Evolutionary conservation across 2,113 vertebrate species (phyloP).

Genomic region (Periophthalmodon schlosseri): DNA sequence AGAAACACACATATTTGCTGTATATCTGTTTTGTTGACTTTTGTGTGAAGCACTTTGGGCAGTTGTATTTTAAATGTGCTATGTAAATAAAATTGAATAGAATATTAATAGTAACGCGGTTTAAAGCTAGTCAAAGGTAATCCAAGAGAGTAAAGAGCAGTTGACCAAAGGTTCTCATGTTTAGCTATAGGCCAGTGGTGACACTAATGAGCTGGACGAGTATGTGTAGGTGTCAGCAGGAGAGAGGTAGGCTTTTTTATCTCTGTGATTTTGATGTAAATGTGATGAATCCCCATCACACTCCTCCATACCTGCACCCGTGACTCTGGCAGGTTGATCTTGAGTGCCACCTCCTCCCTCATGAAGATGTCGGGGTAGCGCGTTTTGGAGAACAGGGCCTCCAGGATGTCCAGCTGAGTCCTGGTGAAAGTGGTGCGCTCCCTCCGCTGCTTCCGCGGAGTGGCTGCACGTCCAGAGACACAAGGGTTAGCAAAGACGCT

Average conservation of each 20-base stretch:
- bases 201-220: no score
- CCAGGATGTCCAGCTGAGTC: slow-evolving; percentile 85
- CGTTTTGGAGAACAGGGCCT: slow-evolving; percentile 85
- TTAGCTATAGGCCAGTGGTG: neutral
- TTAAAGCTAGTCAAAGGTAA: neutral
- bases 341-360: slow-evolving; percentile 86
- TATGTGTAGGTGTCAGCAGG: no score
- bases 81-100: no score
- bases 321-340: slow-evolving; percentile 87
- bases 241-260: no score
- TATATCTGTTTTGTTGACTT: no score
- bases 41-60: no score
- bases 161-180: neutral
- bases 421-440: slow-evolving; percentile 86
- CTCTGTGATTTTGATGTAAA: neutral
- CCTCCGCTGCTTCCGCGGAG: slow-evolving; percentile 83
- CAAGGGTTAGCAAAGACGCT: slow-evolving; percentile 21
- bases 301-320: slow-evolving; percentile 79
- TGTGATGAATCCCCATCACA: neutral
- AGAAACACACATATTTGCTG: neutral
- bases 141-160: neutral
- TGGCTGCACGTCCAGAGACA: slow-evolving; percentile 61
- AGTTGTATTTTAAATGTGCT: no score
- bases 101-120: neutral
- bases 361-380: slow-evolving; percentile 89